Percentiles rank a stretch among this genome's conserved stretches.
These are phyloP conservation scores for Pollicipes pollicipes DNA, from an alignment of 1,140 invertebrate genomes.

Conservation along the genomic window DNA sequence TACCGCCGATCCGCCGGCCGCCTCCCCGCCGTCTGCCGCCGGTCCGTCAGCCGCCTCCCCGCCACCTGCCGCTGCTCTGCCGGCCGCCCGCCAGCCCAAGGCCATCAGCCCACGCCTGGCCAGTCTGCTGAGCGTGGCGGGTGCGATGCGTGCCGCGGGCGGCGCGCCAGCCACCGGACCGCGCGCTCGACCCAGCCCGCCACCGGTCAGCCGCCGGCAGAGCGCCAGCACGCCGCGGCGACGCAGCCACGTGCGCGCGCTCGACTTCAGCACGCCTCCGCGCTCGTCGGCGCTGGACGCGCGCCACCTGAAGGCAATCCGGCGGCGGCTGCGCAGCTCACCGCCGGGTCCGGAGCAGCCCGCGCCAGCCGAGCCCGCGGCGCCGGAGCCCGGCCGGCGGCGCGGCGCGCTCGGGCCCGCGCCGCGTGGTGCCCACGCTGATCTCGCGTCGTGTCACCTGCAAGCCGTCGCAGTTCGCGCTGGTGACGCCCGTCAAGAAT, in stretches of 20 bases:
- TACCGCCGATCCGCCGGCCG: no score
- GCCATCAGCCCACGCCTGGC: not conserved
- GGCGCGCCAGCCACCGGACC: not conserved
- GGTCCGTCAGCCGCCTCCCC: no score
- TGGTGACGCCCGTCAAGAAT: not conserved
- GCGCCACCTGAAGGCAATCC: not conserved
- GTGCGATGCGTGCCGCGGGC: no score
- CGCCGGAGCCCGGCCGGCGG: not conserved
- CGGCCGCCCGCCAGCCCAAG: no score
- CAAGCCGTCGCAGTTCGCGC: not conserved
- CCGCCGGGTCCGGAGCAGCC: no score
- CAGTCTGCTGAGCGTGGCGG: not conserved
- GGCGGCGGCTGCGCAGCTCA: not conserved
- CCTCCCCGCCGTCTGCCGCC: no score
- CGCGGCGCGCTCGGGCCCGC: no score
- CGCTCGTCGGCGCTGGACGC: not conserved
- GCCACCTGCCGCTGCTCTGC: not conserved
- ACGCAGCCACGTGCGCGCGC: not conserved
- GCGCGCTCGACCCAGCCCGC: not conserved
- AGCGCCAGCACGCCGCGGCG: not conserved
- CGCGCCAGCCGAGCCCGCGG: no score
- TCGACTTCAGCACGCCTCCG: not conserved
- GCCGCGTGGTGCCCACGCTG: not conserved
- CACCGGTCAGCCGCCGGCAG: not conserved
- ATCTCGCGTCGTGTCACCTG: not conserved